A percentile compares a stretch with the other conserved stretches of the same genome.
phyloP scores from a whole-genome alignment of 64 coral and sea anemone species.

The Anthopleura sola region DNA sequence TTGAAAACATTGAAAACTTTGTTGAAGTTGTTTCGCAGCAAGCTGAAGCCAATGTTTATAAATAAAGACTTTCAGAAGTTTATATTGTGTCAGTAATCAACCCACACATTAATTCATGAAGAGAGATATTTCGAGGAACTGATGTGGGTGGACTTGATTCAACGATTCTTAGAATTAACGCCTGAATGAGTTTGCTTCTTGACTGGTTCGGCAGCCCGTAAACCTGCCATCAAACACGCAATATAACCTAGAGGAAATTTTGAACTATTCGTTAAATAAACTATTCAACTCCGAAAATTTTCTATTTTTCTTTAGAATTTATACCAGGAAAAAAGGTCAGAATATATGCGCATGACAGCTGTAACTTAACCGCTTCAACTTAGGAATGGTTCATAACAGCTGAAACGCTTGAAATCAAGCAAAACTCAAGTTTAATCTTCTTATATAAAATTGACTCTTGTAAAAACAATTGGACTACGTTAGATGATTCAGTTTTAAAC shows the following conservation, averaged over 20 bases:
- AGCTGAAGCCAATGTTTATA: background rate
- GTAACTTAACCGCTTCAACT: too few species aligned
- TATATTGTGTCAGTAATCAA: background rate
- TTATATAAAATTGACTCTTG: too few species aligned
- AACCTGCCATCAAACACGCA: background rate
- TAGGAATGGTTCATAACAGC: too few species aligned
- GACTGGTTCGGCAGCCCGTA: background rate
- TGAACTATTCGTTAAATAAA: too few species aligned
- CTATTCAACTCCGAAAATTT: too few species aligned
- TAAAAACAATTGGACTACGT: too few species aligned
- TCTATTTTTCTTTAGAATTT: too few species aligned
- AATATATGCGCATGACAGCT: too few species aligned
- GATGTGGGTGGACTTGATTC: background rate
- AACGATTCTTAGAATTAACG: background rate
- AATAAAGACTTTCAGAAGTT: background rate
- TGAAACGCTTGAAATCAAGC: too few species aligned
- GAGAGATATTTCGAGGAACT: background rate
- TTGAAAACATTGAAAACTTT: background rate
- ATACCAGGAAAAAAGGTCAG: too few species aligned
- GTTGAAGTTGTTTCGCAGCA: background rate
- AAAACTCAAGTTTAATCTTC: too few species aligned
- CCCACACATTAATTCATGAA: background rate
- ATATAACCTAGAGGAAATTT: background rate
- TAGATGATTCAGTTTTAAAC: too few species aligned
- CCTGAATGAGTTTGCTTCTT: background rate